These are phyloP conservation scores for Apis florea DNA, from an alignment of 1,140 invertebrate genomes.

Conservation along the genomic window DNA sequence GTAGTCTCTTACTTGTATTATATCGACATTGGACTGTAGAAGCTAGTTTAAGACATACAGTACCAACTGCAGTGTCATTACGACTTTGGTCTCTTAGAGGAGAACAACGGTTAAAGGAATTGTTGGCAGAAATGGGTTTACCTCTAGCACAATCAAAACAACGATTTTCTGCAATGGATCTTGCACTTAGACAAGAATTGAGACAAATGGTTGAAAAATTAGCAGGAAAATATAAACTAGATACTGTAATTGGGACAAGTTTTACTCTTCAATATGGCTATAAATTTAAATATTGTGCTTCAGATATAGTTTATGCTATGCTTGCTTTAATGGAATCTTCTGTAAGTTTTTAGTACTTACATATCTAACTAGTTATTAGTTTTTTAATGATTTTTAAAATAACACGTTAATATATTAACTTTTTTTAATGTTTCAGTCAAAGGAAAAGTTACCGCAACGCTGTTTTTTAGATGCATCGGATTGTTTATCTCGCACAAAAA, in stretches of 20 bases:
- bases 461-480: constrained; percentile 90
- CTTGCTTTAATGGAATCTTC: constrained; percentile 90
- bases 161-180: constrained; percentile 93
- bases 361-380: constrained; percentile 1
- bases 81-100: constrained; percentile 91
- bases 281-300: constrained; percentile 88
- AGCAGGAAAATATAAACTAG: constrained; percentile 89
- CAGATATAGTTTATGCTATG: constrained; percentile 91
- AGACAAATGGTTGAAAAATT: constrained; percentile 88
- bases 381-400: no score
- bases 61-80: constrained; percentile 84
- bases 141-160: constrained; percentile 93
- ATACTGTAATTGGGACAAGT: constrained; percentile 86
- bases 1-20: constrained; percentile 84
- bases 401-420: background rate
- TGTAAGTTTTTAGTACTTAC: constrained; percentile 76
- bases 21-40: constrained; percentile 96
- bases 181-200: constrained; percentile 89
- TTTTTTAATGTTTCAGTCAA: constrained; percentile 73
- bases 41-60: constrained; percentile 91
- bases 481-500: constrained; percentile 84
- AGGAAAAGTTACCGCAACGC: constrained; percentile 81
- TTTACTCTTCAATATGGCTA: constrained; percentile 93
- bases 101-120: constrained; percentile 90
- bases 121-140: constrained; percentile 96